A percentile compares a stretch with the other conserved stretches of the same genome.
These are phyloP conservation scores for Achroia grisella DNA, from an alignment of 1,140 invertebrate genomes.

Conservation along the genomic window DNA sequence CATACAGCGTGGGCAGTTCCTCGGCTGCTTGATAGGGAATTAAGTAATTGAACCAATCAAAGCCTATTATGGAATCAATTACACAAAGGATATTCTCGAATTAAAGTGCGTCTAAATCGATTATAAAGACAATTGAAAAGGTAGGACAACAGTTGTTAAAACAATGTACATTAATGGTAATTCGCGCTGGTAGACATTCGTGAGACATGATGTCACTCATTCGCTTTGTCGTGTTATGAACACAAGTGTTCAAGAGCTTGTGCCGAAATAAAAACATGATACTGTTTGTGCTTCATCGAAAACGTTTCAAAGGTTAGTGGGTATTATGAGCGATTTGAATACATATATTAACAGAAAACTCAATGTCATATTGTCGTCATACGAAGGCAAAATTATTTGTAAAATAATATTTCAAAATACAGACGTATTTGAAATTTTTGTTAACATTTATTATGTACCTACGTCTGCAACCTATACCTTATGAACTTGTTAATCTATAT, in stretches of 20 bases:
- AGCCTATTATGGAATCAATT: constrained; percentile 23
- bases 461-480: too few species aligned
- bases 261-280: constrained; percentile 50
- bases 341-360: too few species aligned
- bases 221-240: constrained; percentile 42
- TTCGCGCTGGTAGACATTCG: constrained; percentile 29
- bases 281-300: constrained; percentile 37
- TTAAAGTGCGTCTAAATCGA: constrained; percentile 8
- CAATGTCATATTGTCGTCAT: too few species aligned
- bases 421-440: too few species aligned
- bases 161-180: constrained; percentile 13
- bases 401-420: too few species aligned
- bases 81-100: constrained; percentile 9
- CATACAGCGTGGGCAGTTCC: constrained; percentile 11
- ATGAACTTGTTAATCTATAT: too few species aligned
- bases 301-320: constrained; percentile 12
- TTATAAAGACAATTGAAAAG: neutral
- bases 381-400: too few species aligned
- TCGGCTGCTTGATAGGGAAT: constrained; percentile 27
- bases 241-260: constrained; percentile 36
- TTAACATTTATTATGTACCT: too few species aligned
- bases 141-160: constrained; percentile 2
- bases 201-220: constrained; percentile 51
- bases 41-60: constrained; percentile 36
- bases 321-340: too few species aligned